A percentile compares a stretch with the other conserved stretches of the same genome.
phyloP scores from a whole-genome alignment of 1,140 invertebrate species.

The Drosophila nebulosa region DNA sequence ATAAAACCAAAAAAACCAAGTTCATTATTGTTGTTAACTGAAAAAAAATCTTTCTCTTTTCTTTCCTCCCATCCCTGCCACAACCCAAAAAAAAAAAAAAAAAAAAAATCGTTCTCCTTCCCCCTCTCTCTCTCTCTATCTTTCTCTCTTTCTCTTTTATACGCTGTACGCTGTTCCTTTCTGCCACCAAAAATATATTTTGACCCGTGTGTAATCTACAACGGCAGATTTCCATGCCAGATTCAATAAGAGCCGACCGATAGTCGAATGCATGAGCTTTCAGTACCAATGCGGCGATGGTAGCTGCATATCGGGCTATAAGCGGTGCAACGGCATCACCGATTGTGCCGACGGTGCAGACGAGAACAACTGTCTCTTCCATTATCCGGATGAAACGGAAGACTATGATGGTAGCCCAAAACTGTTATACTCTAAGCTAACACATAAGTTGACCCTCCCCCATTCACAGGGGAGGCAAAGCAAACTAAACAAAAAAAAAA shows the following conservation, averaged over 20 bases:
- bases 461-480: no score
- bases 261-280: slow-evolving; percentile 62
- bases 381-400: slow-evolving; percentile 68
- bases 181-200: not conserved
- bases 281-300: slow-evolving; percentile 85
- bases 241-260: slow-evolving; percentile 67
- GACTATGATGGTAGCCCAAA: slow-evolving; percentile 57
- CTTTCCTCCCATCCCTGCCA: not conserved
- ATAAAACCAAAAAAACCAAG: no score
- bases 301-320: slow-evolving; percentile 84
- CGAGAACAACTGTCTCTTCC: slow-evolving; percentile 84
- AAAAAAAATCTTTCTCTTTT: no score
- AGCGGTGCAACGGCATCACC: slow-evolving; percentile 85
- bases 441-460: not conserved
- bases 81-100: slow-evolving; percentile 4
- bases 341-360: slow-evolving; percentile 87
- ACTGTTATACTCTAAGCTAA: not conserved
- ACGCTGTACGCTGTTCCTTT: slow-evolving; percentile 14
- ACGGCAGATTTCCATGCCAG: slow-evolving; percentile 63
- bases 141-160: slow-evolving; percentile 35
- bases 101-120: no score
- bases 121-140: slow-evolving; percentile 57
- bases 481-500: not conserved
- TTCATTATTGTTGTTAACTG: no score
- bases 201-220: slow-evolving; percentile 26